Conservation (phyloP, 2,888 invertebrate genomes). For the Coleophora flavipennella region DNA sequence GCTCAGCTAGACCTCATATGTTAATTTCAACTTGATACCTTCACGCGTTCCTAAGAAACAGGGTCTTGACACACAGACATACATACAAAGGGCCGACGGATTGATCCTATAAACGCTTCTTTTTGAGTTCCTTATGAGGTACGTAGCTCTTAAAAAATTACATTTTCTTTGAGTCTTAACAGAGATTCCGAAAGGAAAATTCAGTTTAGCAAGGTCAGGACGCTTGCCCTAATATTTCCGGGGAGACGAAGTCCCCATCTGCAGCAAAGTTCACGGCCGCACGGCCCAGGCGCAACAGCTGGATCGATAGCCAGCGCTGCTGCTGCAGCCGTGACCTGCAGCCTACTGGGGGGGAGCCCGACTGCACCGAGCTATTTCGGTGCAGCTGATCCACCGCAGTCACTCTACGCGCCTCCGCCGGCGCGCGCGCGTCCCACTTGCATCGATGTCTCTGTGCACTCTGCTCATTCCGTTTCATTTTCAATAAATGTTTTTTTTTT, state of each 20-base stretch:
- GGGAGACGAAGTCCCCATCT: background rate
- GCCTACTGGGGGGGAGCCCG: constrained; percentile 32
- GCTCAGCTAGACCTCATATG: too few species aligned
- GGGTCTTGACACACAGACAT: too few species aligned
- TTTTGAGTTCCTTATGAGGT: too few species aligned
- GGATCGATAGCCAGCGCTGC: constrained; percentile 51
- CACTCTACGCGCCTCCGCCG: constrained; percentile 51
- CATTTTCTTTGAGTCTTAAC: too few species aligned
- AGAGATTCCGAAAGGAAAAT: too few species aligned
- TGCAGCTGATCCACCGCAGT: constrained; percentile 59
- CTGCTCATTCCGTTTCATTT: constrained; percentile 18
- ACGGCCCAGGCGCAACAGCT: constrained; percentile 53
- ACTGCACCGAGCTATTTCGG: constrained; percentile 69
- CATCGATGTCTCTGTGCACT: constrained; percentile 31
- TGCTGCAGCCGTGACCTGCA: constrained; percentile 62
- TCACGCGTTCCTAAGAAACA: too few species aligned
- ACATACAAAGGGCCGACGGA: too few species aligned
- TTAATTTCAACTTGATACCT: too few species aligned
- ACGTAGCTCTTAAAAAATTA: too few species aligned
- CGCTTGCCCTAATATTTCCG: too few species aligned
- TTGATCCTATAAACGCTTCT: too few species aligned
- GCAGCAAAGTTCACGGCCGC: constrained; percentile 33
- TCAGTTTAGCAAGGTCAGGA: too few species aligned
- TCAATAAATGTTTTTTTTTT: constrained; percentile 8
- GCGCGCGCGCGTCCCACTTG: constrained; percentile 40